phyloP scores from a whole-genome alignment of 2,888 invertebrate genomes.

The Mystacides longicornis region DNA sequence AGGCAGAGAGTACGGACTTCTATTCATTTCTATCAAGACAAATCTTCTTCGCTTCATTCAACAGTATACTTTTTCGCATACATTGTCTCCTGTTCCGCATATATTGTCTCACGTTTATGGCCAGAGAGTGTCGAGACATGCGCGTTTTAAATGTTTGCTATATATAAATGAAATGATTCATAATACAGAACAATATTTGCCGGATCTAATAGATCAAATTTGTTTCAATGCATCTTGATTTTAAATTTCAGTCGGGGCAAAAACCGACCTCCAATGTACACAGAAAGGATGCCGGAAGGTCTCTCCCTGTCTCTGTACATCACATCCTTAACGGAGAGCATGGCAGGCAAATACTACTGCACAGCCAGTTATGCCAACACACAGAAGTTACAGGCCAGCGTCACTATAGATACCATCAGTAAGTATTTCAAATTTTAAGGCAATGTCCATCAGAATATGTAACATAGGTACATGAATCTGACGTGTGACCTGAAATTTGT shows the following conservation, averaged over 20 bases:
- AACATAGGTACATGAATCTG: not conserved
- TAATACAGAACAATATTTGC: no score
- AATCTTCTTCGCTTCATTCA: no score
- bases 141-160: no score
- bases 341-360: conserved; percentile 78
- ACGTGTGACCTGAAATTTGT: conserved; percentile 19
- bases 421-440: conserved; percentile 31
- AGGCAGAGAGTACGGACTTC: no score
- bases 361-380: conserved; percentile 71
- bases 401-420: conserved; percentile 68
- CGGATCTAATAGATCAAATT: no score
- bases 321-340: conserved; percentile 61
- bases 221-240: no score
- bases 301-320: conserved; percentile 66
- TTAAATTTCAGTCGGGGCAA: conserved; percentile 5
- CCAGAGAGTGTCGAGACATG: no score
- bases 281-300: conserved; percentile 49
- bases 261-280: conserved; percentile 54
- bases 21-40: no score
- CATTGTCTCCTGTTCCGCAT: no score
- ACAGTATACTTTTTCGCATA: no score
- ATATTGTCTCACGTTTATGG: no score
- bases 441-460: not conserved
- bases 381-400: conserved; percentile 56
- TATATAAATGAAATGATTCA: no score